Evolutionary conservation across 2,888 invertebrate genomes (phyloP), one percentile per base, ranked within the genome.

Genomic region (Theodoxus fluviatilis): DNA sequence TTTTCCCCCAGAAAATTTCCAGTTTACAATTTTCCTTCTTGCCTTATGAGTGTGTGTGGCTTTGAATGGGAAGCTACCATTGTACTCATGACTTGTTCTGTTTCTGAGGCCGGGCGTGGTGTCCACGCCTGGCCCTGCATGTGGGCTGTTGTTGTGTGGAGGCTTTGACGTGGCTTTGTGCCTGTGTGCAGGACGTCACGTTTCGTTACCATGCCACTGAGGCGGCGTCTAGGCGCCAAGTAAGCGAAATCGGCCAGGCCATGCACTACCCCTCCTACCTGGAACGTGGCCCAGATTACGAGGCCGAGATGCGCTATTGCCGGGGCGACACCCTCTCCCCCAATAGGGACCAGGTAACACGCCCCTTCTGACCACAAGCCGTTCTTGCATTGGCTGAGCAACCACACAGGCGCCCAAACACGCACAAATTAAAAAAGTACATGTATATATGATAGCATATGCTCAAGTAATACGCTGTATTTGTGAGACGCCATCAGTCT

Each of bases 291-390:
- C 83, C 83, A 18, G 81, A 83, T 76, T 83, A 83, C 74, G 82
- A 83, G 71, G 81, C 80, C 43, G 83, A 83, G 78, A 83, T 83
- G 83, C 75, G 80, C 76, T 83, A 83, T 78, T 82, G 79, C 73
- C 79, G 78, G 43, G 82, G 81, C 55, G 83, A 83, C 67, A 79
- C 82, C 35, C 78, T 83, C 61, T 79, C 78, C 43, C 79, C 81
- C 22, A 78, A 75, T 49, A n/a, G n/a, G 64, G 76, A 76, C 70
- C 75, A 76, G 77, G 78, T 78, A 78, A 78, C 63, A 61, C 40
- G 37, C 35, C 18, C n/a, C 2, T n/a, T 68, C 35, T 40, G 59
- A 59, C 33, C 40, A 22, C 25, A 35, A 57, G 2, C 25, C 18
- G 33, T 12, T 28, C 15, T 28, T 12, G 25, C 7, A 22, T 55